phyloP scores from a whole-genome alignment of 2,888 invertebrate species.

The Tenthredo distinguenda region DNA sequence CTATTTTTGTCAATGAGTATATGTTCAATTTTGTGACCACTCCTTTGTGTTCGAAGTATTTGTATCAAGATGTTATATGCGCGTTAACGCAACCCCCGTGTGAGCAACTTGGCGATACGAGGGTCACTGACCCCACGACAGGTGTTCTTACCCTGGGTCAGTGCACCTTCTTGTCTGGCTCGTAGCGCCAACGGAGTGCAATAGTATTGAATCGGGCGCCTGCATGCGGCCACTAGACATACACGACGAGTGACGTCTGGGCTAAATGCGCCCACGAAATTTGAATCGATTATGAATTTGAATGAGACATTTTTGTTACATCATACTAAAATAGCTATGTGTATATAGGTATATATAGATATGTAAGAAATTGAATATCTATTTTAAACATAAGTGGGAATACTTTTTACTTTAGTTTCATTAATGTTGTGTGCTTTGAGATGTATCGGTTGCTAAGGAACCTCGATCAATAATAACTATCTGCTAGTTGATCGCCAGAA shows the following conservation, averaged over 20 bases:
- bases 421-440: neutral
- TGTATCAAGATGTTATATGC: too few relatives aligned
- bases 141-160: too few relatives aligned
- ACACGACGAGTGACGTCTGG: neutral
- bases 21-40: too few relatives aligned
- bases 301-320: neutral
- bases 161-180: too few relatives aligned
- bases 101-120: too few relatives aligned
- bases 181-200: neutral
- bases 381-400: neutral
- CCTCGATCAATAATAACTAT: constrained; percentile 8
- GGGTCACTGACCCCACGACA: too few relatives aligned
- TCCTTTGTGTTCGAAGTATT: too few relatives aligned
- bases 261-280: neutral
- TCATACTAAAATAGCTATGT: neutral
- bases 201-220: neutral
- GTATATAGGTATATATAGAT: neutral
- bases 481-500: neutral
- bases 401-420: neutral
- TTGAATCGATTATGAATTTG: neutral
- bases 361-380: neutral
- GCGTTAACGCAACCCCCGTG: too few relatives aligned
- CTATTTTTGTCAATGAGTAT: too few relatives aligned
- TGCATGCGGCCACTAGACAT: neutral
- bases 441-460: constrained; percentile 38